These are phyloP conservation scores for Drosophila baimaii DNA, from an alignment of 1,140 invertebrate species.

Conservation along the genomic window DNA sequence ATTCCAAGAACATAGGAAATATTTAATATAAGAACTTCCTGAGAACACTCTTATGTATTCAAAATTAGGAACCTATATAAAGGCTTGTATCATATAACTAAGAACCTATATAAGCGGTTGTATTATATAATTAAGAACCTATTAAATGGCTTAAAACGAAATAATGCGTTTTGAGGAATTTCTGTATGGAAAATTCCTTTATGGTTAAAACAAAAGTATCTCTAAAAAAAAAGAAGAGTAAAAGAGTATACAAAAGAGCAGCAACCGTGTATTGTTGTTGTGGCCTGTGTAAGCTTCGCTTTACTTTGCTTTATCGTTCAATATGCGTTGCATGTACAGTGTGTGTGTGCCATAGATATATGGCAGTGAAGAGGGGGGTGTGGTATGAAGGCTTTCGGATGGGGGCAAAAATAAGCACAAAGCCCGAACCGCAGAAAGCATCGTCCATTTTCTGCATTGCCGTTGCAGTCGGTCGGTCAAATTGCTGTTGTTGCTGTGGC, in stretches of 20 bases:
- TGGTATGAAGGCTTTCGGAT: not conserved
- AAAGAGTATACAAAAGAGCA: slow-evolving; percentile 24
- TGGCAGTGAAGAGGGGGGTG: not conserved
- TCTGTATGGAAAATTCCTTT: not conserved
- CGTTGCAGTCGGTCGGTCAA: slow-evolving; percentile 42
- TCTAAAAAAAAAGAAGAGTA: not conserved
- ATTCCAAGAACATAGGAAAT: too few species aligned
- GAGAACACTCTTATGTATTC: too few species aligned
- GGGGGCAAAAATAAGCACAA: slow-evolving; percentile 53
- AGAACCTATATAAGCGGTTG: too few species aligned
- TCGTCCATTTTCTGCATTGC: slow-evolving; percentile 49
- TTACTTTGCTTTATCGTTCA: slow-evolving; percentile 58
- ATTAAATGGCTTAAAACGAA: not conserved
- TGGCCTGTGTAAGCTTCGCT: slow-evolving; percentile 34
- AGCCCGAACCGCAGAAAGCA: slow-evolving; percentile 58
- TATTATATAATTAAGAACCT: not conserved
- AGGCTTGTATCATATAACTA: too few species aligned
- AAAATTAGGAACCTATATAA: too few species aligned
- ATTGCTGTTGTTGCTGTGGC: slow-evolving; percentile 48
- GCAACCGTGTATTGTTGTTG: slow-evolving; percentile 33
- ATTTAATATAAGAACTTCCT: too few species aligned
- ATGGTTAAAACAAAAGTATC: not conserved
- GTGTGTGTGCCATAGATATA: slow-evolving; percentile 21
- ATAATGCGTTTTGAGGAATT: slow-evolving; percentile 1
- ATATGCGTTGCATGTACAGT: slow-evolving; percentile 44